Evolutionary conservation across 2,113 vertebrate genomes (phyloP).

Genomic region (Corythoichthys haematopterus): DNA sequence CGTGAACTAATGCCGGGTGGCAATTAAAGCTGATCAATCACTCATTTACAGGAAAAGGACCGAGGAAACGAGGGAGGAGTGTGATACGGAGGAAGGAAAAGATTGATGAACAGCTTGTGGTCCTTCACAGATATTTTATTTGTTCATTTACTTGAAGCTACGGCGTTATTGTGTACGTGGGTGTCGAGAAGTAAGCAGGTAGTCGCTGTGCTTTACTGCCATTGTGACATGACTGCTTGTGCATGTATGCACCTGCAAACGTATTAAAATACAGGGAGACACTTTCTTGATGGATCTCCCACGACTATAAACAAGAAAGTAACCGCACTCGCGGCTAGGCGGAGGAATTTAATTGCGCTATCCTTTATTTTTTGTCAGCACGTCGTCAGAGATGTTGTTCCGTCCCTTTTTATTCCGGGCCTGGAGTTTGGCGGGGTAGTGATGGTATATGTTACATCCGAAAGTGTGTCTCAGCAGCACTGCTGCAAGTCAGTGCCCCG

Average conservation of each 20-base stretch:
- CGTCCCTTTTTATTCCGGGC: not conserved
- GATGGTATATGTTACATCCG: conserved; percentile 45
- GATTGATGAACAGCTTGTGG: conserved; percentile 39
- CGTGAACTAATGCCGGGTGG: conserved; percentile 56
- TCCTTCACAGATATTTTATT: conserved; percentile 41
- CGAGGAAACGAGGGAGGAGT: conserved; percentile 34
- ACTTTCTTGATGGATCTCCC: conserved; percentile 38
- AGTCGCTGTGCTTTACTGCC: conserved; percentile 55
- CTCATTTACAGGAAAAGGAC: conserved; percentile 63
- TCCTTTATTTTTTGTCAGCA: conserved; percentile 19
- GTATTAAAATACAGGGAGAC: conserved; percentile 10
- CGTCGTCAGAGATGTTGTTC: not conserved
- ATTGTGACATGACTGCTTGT: conserved; percentile 43
- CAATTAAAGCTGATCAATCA: conserved; percentile 72
- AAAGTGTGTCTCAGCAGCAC: conserved; percentile 49
- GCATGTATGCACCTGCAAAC: conserved; percentile 18
- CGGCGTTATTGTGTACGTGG: conserved; percentile 49
- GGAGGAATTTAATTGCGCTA: conserved; percentile 6
- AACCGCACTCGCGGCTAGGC: conserved; percentile 24
- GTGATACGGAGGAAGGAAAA: conserved; percentile 35
- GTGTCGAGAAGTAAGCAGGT: conserved; percentile 57
- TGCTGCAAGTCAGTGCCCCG: conserved; percentile 36
- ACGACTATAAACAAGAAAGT: conserved; percentile 30
- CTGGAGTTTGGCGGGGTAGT: not conserved
- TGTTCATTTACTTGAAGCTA: conserved; percentile 24